phyloP scores from a whole-genome alignment of 2,113 vertebrate genomes.

The Tragulus kanchil region DNA sequence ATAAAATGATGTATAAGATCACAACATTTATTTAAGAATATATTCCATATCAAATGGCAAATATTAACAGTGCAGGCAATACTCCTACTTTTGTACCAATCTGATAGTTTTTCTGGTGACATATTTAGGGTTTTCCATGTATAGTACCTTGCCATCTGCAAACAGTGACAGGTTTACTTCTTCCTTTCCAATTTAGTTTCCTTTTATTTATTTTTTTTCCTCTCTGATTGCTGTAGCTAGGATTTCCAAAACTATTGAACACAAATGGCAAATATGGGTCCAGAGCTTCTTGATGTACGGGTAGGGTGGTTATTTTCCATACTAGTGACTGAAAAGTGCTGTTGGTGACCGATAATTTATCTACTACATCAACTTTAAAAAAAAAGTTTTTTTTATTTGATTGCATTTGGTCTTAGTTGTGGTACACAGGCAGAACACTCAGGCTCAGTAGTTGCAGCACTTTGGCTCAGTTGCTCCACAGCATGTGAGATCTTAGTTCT shows the following conservation, averaged over 20 bases:
- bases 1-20: no score
- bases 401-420: not conserved
- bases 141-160: not conserved
- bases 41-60: no score
- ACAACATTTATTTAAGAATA: no score
- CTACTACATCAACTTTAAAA: not conserved
- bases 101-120: not conserved
- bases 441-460: not conserved
- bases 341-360: not conserved
- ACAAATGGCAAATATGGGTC: not conserved
- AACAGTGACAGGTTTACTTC: not conserved
- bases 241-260: not conserved
- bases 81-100: no score
- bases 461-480: not conserved
- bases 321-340: not conserved
- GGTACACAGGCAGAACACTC: not conserved
- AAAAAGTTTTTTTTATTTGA: not conserved
- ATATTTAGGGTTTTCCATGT: not conserved
- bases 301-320: not conserved
- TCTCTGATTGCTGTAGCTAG: not conserved
- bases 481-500: not conserved
- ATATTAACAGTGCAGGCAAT: no score
- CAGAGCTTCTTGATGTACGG: not conserved
- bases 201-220: not conserved
- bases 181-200: not conserved